phyloP scores from a whole-genome alignment of 64 coral and sea anemone genomes.

The Anthopleura sola region DNA sequence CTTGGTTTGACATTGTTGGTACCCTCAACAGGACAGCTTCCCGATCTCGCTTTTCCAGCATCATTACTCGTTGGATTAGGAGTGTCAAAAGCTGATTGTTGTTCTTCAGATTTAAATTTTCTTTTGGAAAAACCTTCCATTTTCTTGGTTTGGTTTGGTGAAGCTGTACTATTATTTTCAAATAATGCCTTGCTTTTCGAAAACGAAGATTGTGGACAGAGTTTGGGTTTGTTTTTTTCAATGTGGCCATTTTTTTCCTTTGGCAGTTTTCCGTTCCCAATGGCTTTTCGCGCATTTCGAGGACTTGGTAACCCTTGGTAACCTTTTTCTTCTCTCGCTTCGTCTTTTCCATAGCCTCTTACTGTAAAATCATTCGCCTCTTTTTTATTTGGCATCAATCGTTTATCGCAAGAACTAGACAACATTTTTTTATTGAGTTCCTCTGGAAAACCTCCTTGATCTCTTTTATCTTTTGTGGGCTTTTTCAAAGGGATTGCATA shows the following conservation, averaged over 20 bases:
- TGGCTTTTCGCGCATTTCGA: not conserved
- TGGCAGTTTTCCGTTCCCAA: not conserved
- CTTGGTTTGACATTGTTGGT: not conserved
- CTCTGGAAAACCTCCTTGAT: not conserved
- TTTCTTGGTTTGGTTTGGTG: not conserved
- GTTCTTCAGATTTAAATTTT: not conserved
- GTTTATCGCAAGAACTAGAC: not conserved
- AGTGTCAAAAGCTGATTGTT: not conserved
- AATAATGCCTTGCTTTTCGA: not conserved
- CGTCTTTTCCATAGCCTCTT: not conserved
- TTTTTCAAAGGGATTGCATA: not conserved
- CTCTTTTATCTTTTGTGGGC: not conserved
- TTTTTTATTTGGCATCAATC: not conserved
- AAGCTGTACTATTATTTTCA: not conserved
- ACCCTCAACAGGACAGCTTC: not conserved
- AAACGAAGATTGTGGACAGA: not conserved
- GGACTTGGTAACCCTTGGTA: not conserved
- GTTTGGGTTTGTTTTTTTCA: not conserved
- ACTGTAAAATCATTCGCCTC: not conserved
- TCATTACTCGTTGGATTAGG: not conserved
- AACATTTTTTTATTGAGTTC: not conserved
- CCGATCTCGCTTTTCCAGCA: not conserved
- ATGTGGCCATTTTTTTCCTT: not conserved
- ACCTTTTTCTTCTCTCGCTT: not conserved
- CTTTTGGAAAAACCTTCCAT: not conserved